These are phyloP conservation scores for Burhinus bistriatus DNA, from an alignment of 2,113 vertebrate species.

Conservation along the genomic window DNA sequence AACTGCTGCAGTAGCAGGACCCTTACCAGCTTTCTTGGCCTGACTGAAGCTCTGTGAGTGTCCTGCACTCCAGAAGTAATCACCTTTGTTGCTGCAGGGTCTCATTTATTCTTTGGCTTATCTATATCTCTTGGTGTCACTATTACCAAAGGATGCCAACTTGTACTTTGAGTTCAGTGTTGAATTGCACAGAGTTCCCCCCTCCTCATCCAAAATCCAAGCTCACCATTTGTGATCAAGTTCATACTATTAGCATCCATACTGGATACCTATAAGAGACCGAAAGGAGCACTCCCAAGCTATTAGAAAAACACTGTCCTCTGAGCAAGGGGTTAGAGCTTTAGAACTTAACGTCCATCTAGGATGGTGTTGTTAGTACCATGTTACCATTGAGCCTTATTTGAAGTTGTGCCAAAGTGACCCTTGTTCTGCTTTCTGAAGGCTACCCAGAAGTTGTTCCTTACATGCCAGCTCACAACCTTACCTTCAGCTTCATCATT, in stretches of 20 bases:
- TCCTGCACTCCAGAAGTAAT: background rate
- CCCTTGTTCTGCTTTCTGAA: background rate
- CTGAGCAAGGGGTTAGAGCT: background rate
- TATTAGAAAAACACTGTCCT: background rate
- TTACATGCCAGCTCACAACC: background rate
- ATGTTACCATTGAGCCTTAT: background rate
- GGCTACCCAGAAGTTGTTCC: background rate
- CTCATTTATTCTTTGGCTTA: background rate
- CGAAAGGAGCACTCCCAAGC: background rate
- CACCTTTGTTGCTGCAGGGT: background rate
- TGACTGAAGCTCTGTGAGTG: background rate
- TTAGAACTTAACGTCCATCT: background rate
- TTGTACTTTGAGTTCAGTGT: background rate
- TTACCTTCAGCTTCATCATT: conserved; percentile 99
- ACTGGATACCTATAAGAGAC: background rate
- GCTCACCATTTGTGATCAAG: background rate
- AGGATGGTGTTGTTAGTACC: background rate
- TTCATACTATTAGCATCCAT: background rate
- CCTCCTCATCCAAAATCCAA: background rate
- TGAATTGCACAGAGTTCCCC: background rate
- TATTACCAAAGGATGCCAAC: background rate
- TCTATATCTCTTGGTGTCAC: background rate
- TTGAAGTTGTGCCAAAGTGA: background rate
- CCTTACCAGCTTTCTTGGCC: background rate
- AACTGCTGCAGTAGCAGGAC: background rate